Conservation (phyloP, 2,888 invertebrate species). For the Amphipoea lucens region DNA sequence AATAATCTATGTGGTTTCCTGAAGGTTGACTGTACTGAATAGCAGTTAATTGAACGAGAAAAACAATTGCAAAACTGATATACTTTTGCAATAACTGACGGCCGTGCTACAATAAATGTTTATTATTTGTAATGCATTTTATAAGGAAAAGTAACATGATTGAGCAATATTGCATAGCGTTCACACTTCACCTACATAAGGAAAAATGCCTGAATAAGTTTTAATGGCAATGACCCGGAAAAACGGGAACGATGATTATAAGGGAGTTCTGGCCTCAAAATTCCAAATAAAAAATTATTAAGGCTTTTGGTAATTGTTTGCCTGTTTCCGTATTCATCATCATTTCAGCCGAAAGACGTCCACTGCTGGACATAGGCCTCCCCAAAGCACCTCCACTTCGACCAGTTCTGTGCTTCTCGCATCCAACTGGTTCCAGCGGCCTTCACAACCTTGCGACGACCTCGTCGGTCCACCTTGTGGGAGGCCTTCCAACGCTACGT, state of each 20-base stretch:
- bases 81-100: slow-evolving; percentile 1
- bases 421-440: too few species aligned
- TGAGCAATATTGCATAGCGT: background rate
- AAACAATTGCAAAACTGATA: slow-evolving; percentile 13
- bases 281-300: background rate
- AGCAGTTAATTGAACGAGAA: slow-evolving; percentile 3
- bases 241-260: background rate
- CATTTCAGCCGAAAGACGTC: too few species aligned
- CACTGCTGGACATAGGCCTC: too few species aligned
- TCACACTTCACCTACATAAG: background rate
- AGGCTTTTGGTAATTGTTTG: background rate
- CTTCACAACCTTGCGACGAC: too few species aligned
- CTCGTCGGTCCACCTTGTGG: too few species aligned
- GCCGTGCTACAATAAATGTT: background rate
- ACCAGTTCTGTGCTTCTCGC: too few species aligned
- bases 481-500: too few species aligned
- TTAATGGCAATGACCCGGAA: background rate
- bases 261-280: background rate
- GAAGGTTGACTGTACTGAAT: slow-evolving; percentile 3
- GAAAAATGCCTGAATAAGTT: background rate
- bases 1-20: slow-evolving; percentile 33
- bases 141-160: background rate
- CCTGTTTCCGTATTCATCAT: background rate
- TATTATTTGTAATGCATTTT: background rate
- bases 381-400: too few species aligned